Evolutionary conservation across 2,888 invertebrate genomes (phyloP).

Genomic region (Nomada fabriciana): DNA sequence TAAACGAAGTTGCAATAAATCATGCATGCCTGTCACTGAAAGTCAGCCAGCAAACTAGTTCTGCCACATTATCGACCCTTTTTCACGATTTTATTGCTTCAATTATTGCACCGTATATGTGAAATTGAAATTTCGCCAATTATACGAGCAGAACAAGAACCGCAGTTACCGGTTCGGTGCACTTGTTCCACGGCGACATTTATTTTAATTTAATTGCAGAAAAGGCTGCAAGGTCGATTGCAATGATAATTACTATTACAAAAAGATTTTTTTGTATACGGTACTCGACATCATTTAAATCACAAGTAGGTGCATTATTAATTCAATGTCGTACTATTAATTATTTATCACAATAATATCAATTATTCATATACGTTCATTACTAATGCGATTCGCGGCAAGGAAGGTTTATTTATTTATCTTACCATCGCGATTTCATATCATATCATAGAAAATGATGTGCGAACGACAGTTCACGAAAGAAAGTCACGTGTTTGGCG

Average conservation of each 20-base stretch:
- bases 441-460: not conserved
- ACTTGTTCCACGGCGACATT: not conserved
- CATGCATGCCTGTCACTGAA: slow-evolving; percentile 52
- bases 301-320: not conserved
- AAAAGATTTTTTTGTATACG: no score
- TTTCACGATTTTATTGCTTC: slow-evolving; percentile 12
- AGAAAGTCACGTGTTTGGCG: not conserved
- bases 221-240: not conserved
- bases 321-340: not conserved
- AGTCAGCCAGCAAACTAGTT: slow-evolving; percentile 47
- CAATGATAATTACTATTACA: not conserved
- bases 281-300: not conserved
- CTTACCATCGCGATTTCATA: not conserved
- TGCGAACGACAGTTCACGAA: slow-evolving; percentile 21
- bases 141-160: not conserved
- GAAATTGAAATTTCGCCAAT: slow-evolving; percentile 37
- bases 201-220: not conserved
- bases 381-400: not conserved
- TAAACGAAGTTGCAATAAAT: slow-evolving; percentile 52
- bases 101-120: slow-evolving; percentile 26
- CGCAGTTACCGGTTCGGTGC: not conserved
- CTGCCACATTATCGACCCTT: slow-evolving; percentile 6
- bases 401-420: not conserved
- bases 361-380: not conserved
- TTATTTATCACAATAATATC: not conserved